Percentiles rank a stretch among this genome's conserved stretches.
Conservation (phyloP, 2,888 invertebrate genomes). For the Euphydryas editha region DNA sequence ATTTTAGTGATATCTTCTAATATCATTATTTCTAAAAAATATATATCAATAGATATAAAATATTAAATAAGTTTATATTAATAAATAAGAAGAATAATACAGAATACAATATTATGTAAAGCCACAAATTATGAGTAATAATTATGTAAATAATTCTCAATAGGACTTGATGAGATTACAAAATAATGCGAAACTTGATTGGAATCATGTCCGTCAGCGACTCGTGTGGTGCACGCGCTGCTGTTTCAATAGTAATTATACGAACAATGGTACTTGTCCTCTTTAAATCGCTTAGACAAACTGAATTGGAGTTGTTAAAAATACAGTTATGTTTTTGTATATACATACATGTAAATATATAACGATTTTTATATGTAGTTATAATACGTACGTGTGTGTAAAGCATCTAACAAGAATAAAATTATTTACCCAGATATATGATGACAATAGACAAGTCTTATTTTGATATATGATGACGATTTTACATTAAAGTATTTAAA, state of each 20-base stretch:
- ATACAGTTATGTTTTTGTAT: not conserved
- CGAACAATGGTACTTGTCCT: slow-evolving; percentile 24
- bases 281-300: slow-evolving; percentile 3
- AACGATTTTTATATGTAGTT: not conserved
- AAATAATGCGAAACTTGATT: slow-evolving; percentile 5
- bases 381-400: too few species aligned
- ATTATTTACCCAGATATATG: too few species aligned
- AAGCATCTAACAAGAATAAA: too few species aligned
- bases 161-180: slow-evolving; percentile 5
- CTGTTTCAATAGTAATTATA: slow-evolving; percentile 32
- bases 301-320: not conserved
- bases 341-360: not conserved
- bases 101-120: not conserved
- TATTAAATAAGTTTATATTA: too few species aligned
- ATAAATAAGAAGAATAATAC: not conserved
- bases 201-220: slow-evolving; percentile 12
- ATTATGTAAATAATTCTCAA: not conserved
- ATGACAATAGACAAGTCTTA: too few species aligned
- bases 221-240: slow-evolving; percentile 42
- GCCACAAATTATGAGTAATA: too few species aligned
- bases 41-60: too few species aligned
- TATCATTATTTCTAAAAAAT: too few species aligned
- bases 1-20: too few species aligned
- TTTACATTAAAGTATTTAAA: too few species aligned
- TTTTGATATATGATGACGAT: too few species aligned